Evolutionary conservation across 2,797 vertebrate genomes (phyloP), one percentile per base, ranked within the genome.

Genomic region (Melanotaenia pygmaea): DNA sequence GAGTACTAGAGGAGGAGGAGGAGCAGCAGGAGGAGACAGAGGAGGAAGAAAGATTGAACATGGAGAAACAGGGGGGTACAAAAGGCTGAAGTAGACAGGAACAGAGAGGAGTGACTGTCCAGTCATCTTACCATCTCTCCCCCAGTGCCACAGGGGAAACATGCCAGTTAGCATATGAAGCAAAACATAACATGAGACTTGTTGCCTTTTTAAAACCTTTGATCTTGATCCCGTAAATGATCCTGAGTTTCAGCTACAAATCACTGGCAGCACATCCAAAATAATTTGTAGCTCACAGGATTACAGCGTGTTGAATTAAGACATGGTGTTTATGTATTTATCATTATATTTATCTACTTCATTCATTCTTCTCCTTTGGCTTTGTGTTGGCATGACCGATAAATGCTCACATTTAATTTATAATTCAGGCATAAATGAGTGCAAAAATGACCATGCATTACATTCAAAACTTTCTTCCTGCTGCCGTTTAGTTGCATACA

Each of bases 161-260:
- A 76, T 72, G 68, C 14, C 65, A 45, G 81, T 84, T 73, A 86
- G 83, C 67, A 43, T 56, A 71, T 3, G 12, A 85, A 72, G 80
- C 62, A 73, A 77, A 90, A 70, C 80, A 86, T 70, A 83, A 82
- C 78, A 73, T 47, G 58, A 71, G 76, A 51, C 69, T 67, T 66
- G 61, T 37, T 77, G 76, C 69, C 64, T 62, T 80, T 67, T 75
- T 40, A 34, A 58, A 81, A 63, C 57, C 60, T 70, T 61, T 79
- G 79, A 83, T 85, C 73, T 67, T 3, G 50, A 72, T 69, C 59
- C 72, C 5, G n/a, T 67, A 38, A 67, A 63, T 57, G 77, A 85
- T 86, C 74, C 56, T 0, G 54, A 74, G 68, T 74, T 72, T 70
- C 4, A 24, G 70, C 59, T 70, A 60, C 35, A 35, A 24, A 69